phyloP scores from a whole-genome alignment of 2,113 vertebrate genomes.

The Pterocles gutturalis region DNA sequence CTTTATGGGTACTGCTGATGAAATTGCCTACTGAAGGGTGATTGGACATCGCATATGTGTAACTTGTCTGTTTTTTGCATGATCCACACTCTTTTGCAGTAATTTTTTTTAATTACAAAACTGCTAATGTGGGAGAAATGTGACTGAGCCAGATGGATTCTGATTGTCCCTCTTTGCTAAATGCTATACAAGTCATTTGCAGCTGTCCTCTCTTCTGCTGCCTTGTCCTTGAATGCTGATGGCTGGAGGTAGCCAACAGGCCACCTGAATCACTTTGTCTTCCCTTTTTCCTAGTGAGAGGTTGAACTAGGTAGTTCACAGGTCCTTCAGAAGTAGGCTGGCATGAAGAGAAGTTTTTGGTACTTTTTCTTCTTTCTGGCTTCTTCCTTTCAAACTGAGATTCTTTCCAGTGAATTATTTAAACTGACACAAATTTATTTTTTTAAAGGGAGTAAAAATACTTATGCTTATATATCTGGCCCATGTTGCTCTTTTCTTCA shows the following conservation, averaged over 20 bases:
- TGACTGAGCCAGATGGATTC: background rate
- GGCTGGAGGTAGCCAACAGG: background rate
- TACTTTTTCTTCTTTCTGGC: background rate
- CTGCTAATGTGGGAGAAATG: background rate
- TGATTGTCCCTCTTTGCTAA: background rate
- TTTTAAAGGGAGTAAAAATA: constrained; percentile 10
- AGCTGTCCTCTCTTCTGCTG: background rate
- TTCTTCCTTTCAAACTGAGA: background rate
- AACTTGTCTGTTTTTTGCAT: background rate
- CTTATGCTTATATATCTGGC: background rate
- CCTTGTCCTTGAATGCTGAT: background rate
- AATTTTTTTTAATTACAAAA: background rate
- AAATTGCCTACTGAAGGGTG: background rate
- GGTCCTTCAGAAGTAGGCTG: background rate
- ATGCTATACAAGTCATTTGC: background rate
- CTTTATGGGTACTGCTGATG: background rate
- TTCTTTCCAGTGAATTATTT: background rate
- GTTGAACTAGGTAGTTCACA: background rate
- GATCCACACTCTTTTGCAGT: background rate
- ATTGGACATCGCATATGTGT: accelerated
- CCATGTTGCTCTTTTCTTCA: background rate
- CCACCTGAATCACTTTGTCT: background rate
- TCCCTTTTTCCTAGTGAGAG: background rate
- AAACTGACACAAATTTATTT: background rate
- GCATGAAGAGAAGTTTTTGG: background rate